A percentile compares a stretch with the other conserved stretches of the same genome.
Conservation (phyloP, 2,888 invertebrate species). For the Encarsia formosa region DNA sequence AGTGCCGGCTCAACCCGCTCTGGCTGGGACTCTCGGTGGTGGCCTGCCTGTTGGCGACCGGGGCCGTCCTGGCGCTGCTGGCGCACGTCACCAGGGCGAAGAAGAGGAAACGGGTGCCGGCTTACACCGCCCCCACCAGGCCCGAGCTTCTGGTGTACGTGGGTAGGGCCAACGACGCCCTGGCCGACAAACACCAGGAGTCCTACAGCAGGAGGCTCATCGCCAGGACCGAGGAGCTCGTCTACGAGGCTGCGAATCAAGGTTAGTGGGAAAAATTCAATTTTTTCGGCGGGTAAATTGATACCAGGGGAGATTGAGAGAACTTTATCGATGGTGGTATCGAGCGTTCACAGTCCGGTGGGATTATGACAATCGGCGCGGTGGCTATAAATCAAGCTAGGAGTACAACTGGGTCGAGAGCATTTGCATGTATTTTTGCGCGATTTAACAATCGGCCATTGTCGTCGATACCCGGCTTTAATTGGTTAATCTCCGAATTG, state of each 20-base stretch:
- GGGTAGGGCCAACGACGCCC: constrained; percentile 40
- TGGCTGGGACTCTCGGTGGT: constrained; percentile 47
- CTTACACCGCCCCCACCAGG: constrained; percentile 43
- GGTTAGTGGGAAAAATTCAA: too few species aligned
- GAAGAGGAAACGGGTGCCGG: constrained; percentile 40
- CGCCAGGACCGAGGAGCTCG: constrained; percentile 42
- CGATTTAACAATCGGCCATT: too few species aligned
- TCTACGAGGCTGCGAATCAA: constrained; percentile 41
- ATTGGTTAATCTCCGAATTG: too few species aligned
- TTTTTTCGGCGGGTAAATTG: too few species aligned
- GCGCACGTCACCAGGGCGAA: constrained; percentile 43
- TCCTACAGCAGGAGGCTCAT: constrained; percentile 44
- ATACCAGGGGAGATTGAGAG: too few species aligned
- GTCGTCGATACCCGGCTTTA: too few species aligned
- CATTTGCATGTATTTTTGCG: too few species aligned
- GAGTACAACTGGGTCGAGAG: too few species aligned
- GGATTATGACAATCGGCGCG: too few species aligned
- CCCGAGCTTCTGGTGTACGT: constrained; percentile 49
- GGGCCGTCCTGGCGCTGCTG: constrained; percentile 44
- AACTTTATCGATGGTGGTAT: too few species aligned
- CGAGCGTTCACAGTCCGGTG: too few species aligned
- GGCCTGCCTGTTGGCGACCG: constrained; percentile 46
- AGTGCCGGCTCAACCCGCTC: constrained; percentile 44
- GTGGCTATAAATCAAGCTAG: too few species aligned
- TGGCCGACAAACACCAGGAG: constrained; percentile 40